Evolutionary conservation across 2,888 invertebrate genomes (phyloP).

Genomic region (Cantharis rustica): DNA sequence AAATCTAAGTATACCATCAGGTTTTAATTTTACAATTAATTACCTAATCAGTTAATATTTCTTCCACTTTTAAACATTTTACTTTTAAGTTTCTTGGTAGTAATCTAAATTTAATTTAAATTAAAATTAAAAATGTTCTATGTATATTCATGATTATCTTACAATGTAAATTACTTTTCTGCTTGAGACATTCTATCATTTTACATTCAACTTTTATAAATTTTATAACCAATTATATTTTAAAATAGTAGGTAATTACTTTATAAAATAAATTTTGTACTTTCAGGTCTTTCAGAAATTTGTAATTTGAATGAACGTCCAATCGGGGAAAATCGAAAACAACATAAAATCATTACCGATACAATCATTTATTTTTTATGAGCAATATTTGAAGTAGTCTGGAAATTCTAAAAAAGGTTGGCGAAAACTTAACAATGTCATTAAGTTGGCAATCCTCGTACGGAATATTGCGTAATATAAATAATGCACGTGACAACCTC

Average conservation of each 20-base stretch:
- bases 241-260: not conserved
- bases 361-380: constrained; percentile 1
- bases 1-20: not conserved
- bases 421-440: constrained; percentile 45
- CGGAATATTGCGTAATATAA: constrained; percentile 50
- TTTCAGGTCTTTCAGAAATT: not conserved
- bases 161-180: not conserved
- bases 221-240: not conserved
- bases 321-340: not conserved
- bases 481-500: constrained; percentile 53
- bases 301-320: not conserved
- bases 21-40: not conserved
- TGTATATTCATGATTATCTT: no score
- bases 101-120: not conserved
- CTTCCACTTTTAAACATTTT: not conserved
- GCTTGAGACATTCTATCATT: not conserved
- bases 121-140: not conserved
- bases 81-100: no score
- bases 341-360: not conserved
- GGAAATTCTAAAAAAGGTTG: constrained; percentile 23
- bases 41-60: not conserved
- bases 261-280: not conserved
- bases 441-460: constrained; percentile 50
- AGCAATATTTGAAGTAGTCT: constrained; percentile 1
- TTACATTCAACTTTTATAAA: not conserved